A percentile compares a stretch with the other conserved stretches of the same genome.
Conservation (phyloP, 2,888 invertebrate genomes). For the Drosophila robusta region DNA sequence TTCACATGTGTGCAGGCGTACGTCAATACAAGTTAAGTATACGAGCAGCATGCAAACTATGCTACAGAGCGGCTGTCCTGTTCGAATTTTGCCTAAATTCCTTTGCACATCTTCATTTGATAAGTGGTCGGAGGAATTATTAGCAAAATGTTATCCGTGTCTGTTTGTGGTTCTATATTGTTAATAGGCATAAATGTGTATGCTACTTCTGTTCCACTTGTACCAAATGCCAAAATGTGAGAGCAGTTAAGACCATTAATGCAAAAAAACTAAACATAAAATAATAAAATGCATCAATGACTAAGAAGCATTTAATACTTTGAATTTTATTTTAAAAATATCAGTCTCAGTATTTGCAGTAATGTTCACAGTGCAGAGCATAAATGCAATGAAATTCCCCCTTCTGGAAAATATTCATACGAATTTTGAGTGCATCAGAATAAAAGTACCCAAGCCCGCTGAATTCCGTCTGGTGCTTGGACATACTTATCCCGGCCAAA, state of each 20-base stretch:
- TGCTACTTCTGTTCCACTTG: background rate
- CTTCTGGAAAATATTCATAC: slow-evolving; percentile 30
- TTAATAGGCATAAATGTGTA: slow-evolving; percentile 2
- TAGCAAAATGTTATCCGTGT: background rate
- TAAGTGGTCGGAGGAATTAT: background rate
- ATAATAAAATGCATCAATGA: no score
- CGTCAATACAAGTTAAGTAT: no score
- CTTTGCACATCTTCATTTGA: slow-evolving; percentile 12
- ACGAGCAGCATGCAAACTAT: background rate
- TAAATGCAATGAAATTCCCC: background rate
- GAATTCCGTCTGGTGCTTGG: slow-evolving; percentile 7
- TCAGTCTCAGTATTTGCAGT: no score
- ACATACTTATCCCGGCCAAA: slow-evolving; percentile 42
- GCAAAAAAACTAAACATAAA: no score
- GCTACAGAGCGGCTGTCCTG: background rate
- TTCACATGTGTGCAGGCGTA: background rate
- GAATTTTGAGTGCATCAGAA: background rate
- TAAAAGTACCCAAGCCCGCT: background rate
- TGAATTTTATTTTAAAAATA: no score
- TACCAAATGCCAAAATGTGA: background rate
- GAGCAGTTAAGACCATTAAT: background rate
- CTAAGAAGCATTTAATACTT: no score
- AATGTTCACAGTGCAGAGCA: no score
- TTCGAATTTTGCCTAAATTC: slow-evolving; percentile 1
- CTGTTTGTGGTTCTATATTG: background rate